phyloP scores from a whole-genome alignment of 2,888 invertebrate genomes.

The Drosophila colorata region DNA sequence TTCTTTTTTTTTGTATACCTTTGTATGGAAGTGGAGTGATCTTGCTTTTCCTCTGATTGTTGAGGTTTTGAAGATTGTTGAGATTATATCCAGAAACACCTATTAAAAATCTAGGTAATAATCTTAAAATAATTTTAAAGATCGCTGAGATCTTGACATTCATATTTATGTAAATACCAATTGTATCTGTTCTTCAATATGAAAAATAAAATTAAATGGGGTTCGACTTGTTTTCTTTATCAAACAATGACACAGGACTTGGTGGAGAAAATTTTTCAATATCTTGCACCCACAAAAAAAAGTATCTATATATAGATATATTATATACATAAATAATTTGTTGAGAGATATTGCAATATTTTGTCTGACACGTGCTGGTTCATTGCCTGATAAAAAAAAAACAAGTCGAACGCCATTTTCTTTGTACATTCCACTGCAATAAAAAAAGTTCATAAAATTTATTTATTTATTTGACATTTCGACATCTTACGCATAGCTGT shows the following conservation, averaged over 20 bases:
- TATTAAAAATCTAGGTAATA: no score
- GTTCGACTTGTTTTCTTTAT: not conserved
- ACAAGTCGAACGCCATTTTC: constrained; percentile 16
- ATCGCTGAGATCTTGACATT: no score
- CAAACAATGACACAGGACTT: not conserved
- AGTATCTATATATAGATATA: not conserved
- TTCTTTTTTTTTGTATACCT: no score
- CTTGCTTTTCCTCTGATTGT: no score
- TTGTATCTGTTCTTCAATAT: not conserved
- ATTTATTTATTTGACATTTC: not conserved
- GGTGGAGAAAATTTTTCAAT: no score
- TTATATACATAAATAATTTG: no score
- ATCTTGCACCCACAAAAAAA: no score
- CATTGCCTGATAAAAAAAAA: constrained; percentile 10
- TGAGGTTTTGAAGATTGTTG: no score
- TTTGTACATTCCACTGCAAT: constrained; percentile 20
- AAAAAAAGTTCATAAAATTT: constrained; percentile 11
- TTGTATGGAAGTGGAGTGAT: no score
- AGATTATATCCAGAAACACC: no score
- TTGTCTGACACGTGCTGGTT: not conserved
- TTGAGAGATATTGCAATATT: constrained; percentile 12
- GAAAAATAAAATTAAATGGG: no score
- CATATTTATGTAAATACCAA: not conserved
- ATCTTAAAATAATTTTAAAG: no score
- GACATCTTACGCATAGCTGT: not conserved